Evolutionary conservation across 2,888 invertebrate genomes (phyloP).

Genomic region (Coelopa pilipes): DNA sequence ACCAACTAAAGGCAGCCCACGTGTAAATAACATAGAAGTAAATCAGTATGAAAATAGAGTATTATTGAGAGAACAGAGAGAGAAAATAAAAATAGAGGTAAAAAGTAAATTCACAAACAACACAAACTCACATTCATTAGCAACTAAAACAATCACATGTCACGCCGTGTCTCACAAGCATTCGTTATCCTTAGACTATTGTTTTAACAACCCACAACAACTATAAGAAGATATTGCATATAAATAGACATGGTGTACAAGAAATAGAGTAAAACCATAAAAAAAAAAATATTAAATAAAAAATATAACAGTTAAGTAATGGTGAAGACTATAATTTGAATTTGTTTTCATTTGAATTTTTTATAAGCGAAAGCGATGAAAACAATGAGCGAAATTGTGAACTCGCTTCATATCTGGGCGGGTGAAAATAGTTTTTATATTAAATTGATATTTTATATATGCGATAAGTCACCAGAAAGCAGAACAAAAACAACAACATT

Average conservation of each 20-base stretch:
- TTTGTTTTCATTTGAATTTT: too few species aligned
- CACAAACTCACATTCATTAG: constrained; percentile 3
- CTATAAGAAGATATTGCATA: not conserved
- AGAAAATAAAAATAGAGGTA: not conserved
- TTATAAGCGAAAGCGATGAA: too few species aligned
- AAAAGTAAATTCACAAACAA: not conserved
- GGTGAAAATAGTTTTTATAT: not conserved
- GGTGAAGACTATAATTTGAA: too few species aligned
- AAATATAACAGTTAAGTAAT: not conserved
- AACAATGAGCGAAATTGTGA: too few species aligned
- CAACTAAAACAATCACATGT: constrained; percentile 23
- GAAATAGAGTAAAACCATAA: not conserved
- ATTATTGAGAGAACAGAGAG: too few species aligned
- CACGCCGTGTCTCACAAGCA: constrained; percentile 21
- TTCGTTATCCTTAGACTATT: not conserved
- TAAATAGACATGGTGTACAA: not conserved
- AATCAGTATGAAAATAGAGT: too few species aligned
- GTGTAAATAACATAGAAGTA: not conserved
- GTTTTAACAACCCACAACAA: not conserved
- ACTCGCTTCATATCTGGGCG: not conserved
- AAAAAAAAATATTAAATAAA: not conserved
- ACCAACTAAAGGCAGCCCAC: not conserved
- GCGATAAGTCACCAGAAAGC: too few species aligned
- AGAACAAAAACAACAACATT: too few species aligned
- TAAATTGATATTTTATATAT: too few species aligned